phyloP scores from a whole-genome alignment of 2,888 invertebrate species.

The Eupithecia abbreviata region DNA sequence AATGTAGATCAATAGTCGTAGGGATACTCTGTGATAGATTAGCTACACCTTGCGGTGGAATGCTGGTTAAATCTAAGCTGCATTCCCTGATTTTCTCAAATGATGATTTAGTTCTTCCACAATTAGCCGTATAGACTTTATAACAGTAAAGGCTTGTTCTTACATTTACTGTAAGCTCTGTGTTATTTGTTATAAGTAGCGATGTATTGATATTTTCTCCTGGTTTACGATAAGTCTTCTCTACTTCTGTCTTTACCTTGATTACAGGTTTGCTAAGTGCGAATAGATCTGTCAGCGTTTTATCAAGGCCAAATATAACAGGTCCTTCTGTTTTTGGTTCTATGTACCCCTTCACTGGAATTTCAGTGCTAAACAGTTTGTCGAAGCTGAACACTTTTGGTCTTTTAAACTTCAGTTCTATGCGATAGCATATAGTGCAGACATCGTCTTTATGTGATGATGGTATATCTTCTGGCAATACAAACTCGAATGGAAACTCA shows the following conservation, averaged over 20 bases:
- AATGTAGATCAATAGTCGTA: slow-evolving; percentile 21
- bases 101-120: slow-evolving; percentile 16
- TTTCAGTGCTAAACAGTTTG: slow-evolving; percentile 28
- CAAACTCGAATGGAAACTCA: slow-evolving; percentile 40
- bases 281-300: slow-evolving; percentile 30
- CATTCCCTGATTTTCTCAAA: slow-evolving; percentile 16
- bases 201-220: slow-evolving; percentile 32
- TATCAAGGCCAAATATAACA: slow-evolving; percentile 38
- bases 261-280: slow-evolving; percentile 20
- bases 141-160: slow-evolving; percentile 24
- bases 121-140: slow-evolving; percentile 35
- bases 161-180: slow-evolving; percentile 22
- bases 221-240: slow-evolving; percentile 25
- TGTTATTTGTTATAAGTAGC: slow-evolving; percentile 31
- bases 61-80: neutral
- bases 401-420: slow-evolving; percentile 34
- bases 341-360: slow-evolving; percentile 34
- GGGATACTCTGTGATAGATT: slow-evolving; percentile 24
- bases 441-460: slow-evolving; percentile 27
- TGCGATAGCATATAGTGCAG: slow-evolving; percentile 32
- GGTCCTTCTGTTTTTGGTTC: slow-evolving; percentile 21
- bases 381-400: slow-evolving; percentile 33
- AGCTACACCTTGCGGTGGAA: slow-evolving; percentile 1
- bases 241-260: slow-evolving; percentile 36
- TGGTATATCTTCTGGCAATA: slow-evolving; percentile 37